A percentile compares a stretch with the other conserved stretches of the same genome.
phyloP scores from a whole-genome alignment of 2,113 vertebrate species.

The Callocephalon fimbriatum region DNA sequence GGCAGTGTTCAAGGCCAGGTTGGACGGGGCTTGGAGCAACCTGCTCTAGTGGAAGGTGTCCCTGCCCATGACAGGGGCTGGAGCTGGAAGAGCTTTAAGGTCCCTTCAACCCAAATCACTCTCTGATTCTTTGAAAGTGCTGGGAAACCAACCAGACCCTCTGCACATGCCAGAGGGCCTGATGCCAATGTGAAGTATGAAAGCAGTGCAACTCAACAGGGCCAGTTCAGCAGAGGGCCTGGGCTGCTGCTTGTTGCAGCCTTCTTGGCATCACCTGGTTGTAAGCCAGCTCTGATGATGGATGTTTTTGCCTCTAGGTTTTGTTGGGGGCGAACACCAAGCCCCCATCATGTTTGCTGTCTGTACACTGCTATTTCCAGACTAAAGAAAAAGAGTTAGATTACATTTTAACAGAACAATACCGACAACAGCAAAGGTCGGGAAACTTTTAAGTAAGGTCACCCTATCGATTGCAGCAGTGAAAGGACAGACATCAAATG shows the following conservation, averaged over 20 bases:
- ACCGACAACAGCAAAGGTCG: conserved; percentile 48
- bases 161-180: background rate
- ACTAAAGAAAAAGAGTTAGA: conserved; percentile 55
- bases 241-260: rapidly evolving
- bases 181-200: background rate
- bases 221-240: background rate
- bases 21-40: background rate
- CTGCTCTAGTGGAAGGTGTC: background rate
- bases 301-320: conserved; percentile 19
- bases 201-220: background rate
- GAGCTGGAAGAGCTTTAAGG: background rate
- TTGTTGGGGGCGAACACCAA: background rate
- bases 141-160: background rate
- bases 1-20: too few relatives aligned
- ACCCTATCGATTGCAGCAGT: conserved; percentile 43
- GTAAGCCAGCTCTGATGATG: background rate
- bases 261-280: conserved; percentile 6
- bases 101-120: background rate
- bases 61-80: background rate
- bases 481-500: conserved; percentile 67
- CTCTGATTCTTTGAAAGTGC: background rate
- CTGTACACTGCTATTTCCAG: conserved; percentile 52
- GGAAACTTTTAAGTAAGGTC: conserved; percentile 46
- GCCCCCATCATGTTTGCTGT: background rate
- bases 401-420: conserved; percentile 45